Evolutionary conservation across 2,797 vertebrate genomes (phyloP).

Genomic region (Chaetophractus vellerosus): DNA sequence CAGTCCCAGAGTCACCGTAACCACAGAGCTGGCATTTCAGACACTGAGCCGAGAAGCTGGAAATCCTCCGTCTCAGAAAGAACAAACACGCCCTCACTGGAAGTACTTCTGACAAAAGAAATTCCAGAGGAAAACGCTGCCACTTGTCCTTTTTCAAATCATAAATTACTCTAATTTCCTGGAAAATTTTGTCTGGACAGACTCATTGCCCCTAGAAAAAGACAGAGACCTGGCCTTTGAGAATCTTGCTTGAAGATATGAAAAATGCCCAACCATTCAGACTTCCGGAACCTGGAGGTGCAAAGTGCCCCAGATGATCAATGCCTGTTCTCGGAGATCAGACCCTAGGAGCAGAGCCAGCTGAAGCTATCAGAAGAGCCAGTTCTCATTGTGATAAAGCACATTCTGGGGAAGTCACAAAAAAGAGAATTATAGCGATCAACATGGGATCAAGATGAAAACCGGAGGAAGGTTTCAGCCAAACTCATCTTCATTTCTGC

Average conservation of each 20-base stretch:
- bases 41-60: background rate
- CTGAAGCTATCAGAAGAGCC: background rate
- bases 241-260: constrained; percentile 44
- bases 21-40: background rate
- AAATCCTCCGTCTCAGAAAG: background rate
- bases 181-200: constrained; percentile 66
- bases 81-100: background rate
- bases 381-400: constrained; percentile 64
- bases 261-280: constrained; percentile 17
- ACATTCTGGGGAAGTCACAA: constrained; percentile 67
- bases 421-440: constrained; percentile 78
- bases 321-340: constrained; percentile 61
- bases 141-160: constrained; percentile 60
- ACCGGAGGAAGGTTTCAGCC: constrained; percentile 65
- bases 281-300: constrained; percentile 17
- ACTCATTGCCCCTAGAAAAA: constrained; percentile 32
- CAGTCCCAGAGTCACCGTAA: background rate
- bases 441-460: constrained; percentile 74
- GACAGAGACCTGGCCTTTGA: constrained; percentile 55
- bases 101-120: constrained; percentile 51
- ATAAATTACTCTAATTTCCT: constrained; percentile 70
- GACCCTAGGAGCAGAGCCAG: background rate
- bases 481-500: constrained; percentile 25
- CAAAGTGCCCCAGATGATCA: constrained; percentile 61
- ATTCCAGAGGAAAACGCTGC: constrained; percentile 45